Evolutionary conservation across 1,140 invertebrate genomes (phyloP).

Genomic region (Luehdorfia chinensis): DNA sequence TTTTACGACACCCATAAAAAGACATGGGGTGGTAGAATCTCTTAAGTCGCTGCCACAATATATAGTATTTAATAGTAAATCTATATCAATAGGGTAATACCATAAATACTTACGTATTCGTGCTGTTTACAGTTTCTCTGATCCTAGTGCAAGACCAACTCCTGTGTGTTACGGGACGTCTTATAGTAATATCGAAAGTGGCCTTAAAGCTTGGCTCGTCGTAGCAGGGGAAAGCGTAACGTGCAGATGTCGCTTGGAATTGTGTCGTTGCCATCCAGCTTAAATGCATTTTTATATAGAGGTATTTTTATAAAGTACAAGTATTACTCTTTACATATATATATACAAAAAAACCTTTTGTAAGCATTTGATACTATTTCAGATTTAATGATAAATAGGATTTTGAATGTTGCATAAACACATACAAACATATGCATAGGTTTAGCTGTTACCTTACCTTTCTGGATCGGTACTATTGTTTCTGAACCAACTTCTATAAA

Average conservation of each 20-base stretch:
- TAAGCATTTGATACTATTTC: not conserved
- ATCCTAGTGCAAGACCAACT: constrained; percentile 52
- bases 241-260: constrained; percentile 88
- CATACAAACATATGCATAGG: no score
- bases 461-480: constrained; percentile 30
- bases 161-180: constrained; percentile 26
- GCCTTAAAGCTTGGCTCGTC: constrained; percentile 93
- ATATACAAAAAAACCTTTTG: no score
- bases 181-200: constrained; percentile 80
- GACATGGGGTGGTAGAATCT: no score
- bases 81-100: no score
- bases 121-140: constrained; percentile 8
- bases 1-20: no score
- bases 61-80: no score
- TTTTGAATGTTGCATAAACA: no score
- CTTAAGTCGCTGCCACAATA: no score
- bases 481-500: constrained; percentile 88
- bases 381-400: constrained; percentile 1
- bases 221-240: constrained; percentile 91
- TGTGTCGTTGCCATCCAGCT: constrained; percentile 83
- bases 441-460: constrained; percentile 39
- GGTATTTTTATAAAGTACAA: no score
- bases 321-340: no score
- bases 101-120: constrained; percentile 27
- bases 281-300: constrained; percentile 23